Conservation (phyloP, 2,797 vertebrate genomes). For the Pagetopsis macropterus region DNA sequence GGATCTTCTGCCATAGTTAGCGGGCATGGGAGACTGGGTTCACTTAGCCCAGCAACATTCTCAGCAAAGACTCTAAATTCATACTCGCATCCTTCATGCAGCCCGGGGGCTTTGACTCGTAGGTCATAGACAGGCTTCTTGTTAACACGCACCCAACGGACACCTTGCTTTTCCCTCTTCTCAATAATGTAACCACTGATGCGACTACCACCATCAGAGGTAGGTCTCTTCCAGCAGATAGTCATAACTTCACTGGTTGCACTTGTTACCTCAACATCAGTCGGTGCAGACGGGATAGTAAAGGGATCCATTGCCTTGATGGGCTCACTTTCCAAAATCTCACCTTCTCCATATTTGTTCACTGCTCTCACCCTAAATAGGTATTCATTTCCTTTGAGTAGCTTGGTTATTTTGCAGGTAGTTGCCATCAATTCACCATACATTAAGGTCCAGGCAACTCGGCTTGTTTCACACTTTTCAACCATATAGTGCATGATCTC, state of each 20-base stretch:
- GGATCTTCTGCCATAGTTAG: conserved; percentile 93
- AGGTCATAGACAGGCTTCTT: conserved; percentile 97
- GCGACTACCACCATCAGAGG: conserved; percentile 92
- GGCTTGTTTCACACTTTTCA: conserved; percentile 98
- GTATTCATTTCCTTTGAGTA: conserved; percentile 97
- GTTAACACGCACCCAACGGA: conserved; percentile 95
- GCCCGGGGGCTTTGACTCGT: conserved; percentile 93
- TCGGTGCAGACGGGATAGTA: conserved; percentile 90
- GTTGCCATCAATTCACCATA: conserved; percentile 92
- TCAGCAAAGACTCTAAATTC: conserved; percentile 97
- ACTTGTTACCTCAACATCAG: conserved; percentile 92
- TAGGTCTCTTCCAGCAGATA: conserved; percentile 95
- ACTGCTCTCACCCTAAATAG: conserved; percentile 95
- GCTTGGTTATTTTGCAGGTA: conserved; percentile 95
- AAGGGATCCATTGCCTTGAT: conserved; percentile 93
- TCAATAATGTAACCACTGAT: conserved; percentile 96
- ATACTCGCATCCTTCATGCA: conserved; percentile 95
- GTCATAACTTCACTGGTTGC: conserved; percentile 93
- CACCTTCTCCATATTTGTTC: conserved; percentile 95
- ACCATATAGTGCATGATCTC: conserved; percentile 93
- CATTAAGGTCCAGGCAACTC: conserved; percentile 93
- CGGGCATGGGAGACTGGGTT: conserved; percentile 89
- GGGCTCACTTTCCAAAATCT: conserved; percentile 92
- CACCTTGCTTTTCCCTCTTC: conserved; percentile 93
- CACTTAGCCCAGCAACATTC: conserved; percentile 94